phyloP scores from a whole-genome alignment of 2,113 vertebrate species.

The Equus quagga region DNA sequence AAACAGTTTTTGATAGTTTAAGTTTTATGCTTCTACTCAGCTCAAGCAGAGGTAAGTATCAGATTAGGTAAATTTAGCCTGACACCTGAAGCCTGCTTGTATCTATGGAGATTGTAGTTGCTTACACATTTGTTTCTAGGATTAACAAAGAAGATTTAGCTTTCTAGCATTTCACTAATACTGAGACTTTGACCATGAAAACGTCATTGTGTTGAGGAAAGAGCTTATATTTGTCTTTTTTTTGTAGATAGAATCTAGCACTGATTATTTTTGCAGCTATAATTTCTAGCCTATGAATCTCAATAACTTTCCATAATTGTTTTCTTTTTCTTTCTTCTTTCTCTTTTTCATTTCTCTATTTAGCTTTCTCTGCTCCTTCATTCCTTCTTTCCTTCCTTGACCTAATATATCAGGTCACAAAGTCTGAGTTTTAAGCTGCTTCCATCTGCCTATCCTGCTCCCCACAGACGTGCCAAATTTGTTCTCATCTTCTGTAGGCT shows the following conservation, averaged over 20 bases:
- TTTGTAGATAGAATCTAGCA: not conserved
- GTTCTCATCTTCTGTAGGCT: not conserved
- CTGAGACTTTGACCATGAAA: not conserved
- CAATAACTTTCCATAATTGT: not conserved
- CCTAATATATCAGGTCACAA: not conserved
- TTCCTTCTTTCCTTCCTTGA: not conserved
- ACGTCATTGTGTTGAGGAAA: not conserved
- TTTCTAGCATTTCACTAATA: not conserved
- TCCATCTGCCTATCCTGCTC: not conserved
- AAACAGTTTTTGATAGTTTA: not conserved
- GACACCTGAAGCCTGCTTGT: slow-evolving; percentile 27
- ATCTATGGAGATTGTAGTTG: slow-evolving; percentile 38
- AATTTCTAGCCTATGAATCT: not conserved
- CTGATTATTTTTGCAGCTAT: not conserved
- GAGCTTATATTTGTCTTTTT: not conserved
- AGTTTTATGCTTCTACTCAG: slow-evolving; percentile 4
- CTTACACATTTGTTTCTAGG: slow-evolving; percentile 45
- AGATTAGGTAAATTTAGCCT: slow-evolving; percentile 21
- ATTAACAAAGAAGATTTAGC: slow-evolving; percentile 26
- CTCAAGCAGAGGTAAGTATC: slow-evolving; percentile 6
- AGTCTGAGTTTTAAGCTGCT: not conserved
- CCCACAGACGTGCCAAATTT: not conserved
- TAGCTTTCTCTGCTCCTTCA: not conserved
- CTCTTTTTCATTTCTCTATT: not conserved
- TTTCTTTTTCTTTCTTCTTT: not conserved